Evolutionary conservation across 2,888 invertebrate genomes (phyloP).

Genomic region (Salpingus planirostris): DNA sequence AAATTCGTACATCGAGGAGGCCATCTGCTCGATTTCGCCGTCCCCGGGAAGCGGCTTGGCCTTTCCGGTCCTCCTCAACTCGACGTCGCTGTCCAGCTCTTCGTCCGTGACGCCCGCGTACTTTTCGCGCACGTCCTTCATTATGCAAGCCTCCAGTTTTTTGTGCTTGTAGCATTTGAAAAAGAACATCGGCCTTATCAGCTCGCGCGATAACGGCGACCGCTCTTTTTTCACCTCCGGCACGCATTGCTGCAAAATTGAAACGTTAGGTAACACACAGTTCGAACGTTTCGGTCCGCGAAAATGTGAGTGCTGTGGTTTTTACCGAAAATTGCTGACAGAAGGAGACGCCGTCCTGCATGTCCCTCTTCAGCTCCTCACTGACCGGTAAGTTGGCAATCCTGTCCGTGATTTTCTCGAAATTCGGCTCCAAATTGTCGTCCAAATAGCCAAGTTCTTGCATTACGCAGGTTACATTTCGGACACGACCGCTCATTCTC

Average conservation of each 20-base stretch:
- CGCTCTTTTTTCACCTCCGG: slow-evolving; percentile 57
- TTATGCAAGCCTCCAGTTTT: slow-evolving; percentile 61
- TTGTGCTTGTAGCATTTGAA: slow-evolving; percentile 68
- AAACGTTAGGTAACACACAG: no score
- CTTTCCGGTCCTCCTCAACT: slow-evolving; percentile 47
- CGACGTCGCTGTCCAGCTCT: slow-evolving; percentile 44
- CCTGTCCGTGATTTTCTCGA: slow-evolving; percentile 52
- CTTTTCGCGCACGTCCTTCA: slow-evolving; percentile 61
- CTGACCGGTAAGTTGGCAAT: slow-evolving; percentile 54
- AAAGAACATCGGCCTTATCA: slow-evolving; percentile 62
- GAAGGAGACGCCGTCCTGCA: slow-evolving; percentile 57
- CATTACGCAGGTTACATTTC: slow-evolving; percentile 63
- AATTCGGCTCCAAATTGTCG: slow-evolving; percentile 57
- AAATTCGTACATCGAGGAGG: slow-evolving; percentile 54
- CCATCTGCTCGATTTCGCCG: slow-evolving; percentile 49
- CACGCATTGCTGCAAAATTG: slow-evolving; percentile 54
- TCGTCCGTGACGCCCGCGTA: slow-evolving; percentile 49
- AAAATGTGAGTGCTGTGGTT: no score
- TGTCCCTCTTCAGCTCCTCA: slow-evolving; percentile 53
- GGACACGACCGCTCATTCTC: slow-evolving; percentile 45
- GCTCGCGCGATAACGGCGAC: slow-evolving; percentile 53
- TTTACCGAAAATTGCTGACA: slow-evolving; percentile 62
- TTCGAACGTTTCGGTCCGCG: no score
- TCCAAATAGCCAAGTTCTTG: slow-evolving; percentile 62
- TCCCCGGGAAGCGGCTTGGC: slow-evolving; percentile 41